Evolutionary conservation across 2,113 vertebrate genomes (phyloP).

Genomic region (Xerus inauris): DNA sequence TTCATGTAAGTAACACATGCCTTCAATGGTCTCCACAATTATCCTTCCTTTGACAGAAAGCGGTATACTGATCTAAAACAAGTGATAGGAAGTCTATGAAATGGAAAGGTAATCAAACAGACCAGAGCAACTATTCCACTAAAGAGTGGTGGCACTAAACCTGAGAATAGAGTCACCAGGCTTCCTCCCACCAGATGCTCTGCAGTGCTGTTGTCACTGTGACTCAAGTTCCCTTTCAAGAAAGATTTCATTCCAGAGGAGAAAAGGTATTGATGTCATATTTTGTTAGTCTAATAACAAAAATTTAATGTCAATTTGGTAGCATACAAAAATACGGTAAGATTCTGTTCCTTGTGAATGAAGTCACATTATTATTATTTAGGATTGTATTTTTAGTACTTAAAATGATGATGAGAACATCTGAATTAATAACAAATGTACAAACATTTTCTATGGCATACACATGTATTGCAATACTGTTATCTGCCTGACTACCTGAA

Average conservation of each 20-base stretch:
- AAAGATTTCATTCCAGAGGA: not conserved
- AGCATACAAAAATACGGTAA: not conserved
- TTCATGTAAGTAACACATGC: constrained; percentile 94
- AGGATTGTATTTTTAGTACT: not conserved
- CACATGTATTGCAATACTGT: not conserved
- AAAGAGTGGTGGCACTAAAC: not conserved
- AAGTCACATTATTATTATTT: not conserved
- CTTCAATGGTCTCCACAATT: constrained; percentile 93
- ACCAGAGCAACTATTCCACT: not conserved
- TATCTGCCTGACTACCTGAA: not conserved
- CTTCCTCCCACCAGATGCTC: not conserved
- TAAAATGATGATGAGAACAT: not conserved
- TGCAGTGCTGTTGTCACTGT: not conserved
- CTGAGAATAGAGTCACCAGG: not conserved
- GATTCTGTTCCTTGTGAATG: not conserved
- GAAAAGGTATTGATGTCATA: not conserved
- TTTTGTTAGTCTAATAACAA: not conserved
- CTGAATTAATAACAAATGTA: not conserved
- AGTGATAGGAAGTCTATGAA: constrained; percentile 1
- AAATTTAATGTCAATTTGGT: not conserved
- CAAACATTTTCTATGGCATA: not conserved
- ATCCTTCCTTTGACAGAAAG: constrained; percentile 93
- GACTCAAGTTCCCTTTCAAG: not conserved
- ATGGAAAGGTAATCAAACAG: not conserved
- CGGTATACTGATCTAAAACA: constrained; percentile 89